These are phyloP conservation scores for Rallus crepitans DNA, from an alignment of 2,797 vertebrate species.

Conservation along the genomic window DNA sequence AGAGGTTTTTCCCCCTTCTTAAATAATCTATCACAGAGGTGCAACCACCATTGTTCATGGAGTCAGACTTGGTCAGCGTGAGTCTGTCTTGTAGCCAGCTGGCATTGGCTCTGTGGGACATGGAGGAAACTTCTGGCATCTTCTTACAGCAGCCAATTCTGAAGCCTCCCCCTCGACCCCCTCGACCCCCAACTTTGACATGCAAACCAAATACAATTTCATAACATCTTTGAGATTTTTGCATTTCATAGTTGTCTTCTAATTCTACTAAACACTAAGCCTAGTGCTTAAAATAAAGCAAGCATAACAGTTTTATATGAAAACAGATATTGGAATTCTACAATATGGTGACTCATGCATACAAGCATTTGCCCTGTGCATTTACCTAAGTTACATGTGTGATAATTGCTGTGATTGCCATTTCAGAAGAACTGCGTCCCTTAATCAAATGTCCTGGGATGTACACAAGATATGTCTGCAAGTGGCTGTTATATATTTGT, in stretches of 20 bases:
- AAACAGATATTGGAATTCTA: neutral
- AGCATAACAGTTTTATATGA: neutral
- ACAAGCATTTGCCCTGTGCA: neutral
- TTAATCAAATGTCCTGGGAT: neutral
- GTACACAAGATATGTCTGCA: neutral
- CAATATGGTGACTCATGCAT: neutral
- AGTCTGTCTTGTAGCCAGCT: too few species aligned
- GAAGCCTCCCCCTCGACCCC: too few species aligned
- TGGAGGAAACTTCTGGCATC: too few species aligned
- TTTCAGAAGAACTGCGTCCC: neutral
- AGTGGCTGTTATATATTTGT: neutral
- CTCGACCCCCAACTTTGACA: too few species aligned
- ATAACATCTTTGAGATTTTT: neutral
- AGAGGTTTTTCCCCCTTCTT: too few species aligned
- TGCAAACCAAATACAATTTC: neutral
- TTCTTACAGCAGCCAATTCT: too few species aligned
- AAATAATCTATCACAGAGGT: too few species aligned
- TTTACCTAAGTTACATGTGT: rapidly evolving
- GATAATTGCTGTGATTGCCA: neutral
- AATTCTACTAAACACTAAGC: neutral
- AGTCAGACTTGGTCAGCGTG: too few species aligned
- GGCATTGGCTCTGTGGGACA: too few species aligned
- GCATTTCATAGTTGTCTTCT: neutral
- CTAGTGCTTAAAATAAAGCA: neutral
- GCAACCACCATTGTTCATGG: too few species aligned